Evolutionary conservation across 2,797 vertebrate species (phyloP).

Genomic region (Sebastes trivittatus): DNA sequence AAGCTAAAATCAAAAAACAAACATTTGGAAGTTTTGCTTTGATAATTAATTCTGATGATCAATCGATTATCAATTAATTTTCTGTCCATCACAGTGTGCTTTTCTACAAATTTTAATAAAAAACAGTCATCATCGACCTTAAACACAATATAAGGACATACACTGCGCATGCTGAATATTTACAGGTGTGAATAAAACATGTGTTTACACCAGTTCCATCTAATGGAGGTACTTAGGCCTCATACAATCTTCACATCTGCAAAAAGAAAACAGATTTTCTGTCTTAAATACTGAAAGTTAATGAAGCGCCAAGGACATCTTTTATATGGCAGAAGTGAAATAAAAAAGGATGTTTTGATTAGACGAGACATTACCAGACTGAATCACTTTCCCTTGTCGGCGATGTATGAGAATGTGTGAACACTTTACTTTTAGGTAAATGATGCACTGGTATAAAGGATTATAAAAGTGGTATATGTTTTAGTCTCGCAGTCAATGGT

Average conservation of each 20-base stretch:
- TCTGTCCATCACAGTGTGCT: background rate
- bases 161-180: background rate
- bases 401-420: constrained; percentile 9
- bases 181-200: background rate
- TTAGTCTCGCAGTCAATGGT: background rate
- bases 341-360: constrained; percentile 50
- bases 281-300: constrained; percentile 43
- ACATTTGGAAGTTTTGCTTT: no score
- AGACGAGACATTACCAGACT: constrained; percentile 33
- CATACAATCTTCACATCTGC: constrained; percentile 11
- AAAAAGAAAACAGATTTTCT: background rate
- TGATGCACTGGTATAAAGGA: constrained; percentile 5
- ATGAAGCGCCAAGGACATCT: constrained; percentile 60
- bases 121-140: background rate
- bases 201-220: background rate
- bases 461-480: constrained; percentile 4
- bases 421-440: constrained; percentile 31
- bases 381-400: constrained; percentile 39
- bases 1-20: background rate
- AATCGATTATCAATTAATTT: no score
- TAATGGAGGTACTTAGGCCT: constrained; percentile 35
- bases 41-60: no score
- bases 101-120: background rate
- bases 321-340: constrained; percentile 29
- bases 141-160: background rate